These are phyloP conservation scores for Pseudorhombus dupliciocellatus DNA, from an alignment of 2,113 vertebrate species.

Conservation along the genomic window DNA sequence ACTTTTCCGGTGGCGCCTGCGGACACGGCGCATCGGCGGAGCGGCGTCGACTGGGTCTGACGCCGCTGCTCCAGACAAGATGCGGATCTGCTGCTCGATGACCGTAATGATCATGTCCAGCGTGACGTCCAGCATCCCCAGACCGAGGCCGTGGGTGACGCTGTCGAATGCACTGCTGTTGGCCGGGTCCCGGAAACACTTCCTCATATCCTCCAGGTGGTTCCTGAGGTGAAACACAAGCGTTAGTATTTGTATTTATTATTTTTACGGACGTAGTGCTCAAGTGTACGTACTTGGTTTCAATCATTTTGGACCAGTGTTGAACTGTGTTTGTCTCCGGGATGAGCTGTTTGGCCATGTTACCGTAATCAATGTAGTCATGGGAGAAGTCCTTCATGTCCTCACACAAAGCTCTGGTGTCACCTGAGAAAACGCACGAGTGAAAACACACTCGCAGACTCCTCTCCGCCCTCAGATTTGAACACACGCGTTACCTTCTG, in stretches of 20 bases:
- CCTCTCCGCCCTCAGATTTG: neutral
- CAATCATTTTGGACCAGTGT: constrained; percentile 86
- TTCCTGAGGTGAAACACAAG: constrained; percentile 63
- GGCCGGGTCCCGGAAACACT: constrained; percentile 76
- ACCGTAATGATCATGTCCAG: constrained; percentile 79
- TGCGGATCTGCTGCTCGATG: constrained; percentile 82
- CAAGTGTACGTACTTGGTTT: constrained; percentile 75
- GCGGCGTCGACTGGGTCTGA: constrained; percentile 70
- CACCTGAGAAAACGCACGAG: constrained; percentile 63
- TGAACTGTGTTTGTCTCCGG: constrained; percentile 83
- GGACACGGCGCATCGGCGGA: constrained; percentile 62
- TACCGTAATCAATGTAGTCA: constrained; percentile 81
- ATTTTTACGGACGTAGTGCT: neutral
- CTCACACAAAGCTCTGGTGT: constrained; percentile 79
- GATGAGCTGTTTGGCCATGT: constrained; percentile 83
- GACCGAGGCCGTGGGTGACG: constrained; percentile 81
- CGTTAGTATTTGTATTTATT: neutral
- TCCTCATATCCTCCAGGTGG: constrained; percentile 83
- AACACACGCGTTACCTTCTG: constrained; percentile 75
- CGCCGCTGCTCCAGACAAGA: constrained; percentile 78
- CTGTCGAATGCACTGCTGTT: constrained; percentile 78
- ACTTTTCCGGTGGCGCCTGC: constrained; percentile 77
- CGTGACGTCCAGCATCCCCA: constrained; percentile 80
- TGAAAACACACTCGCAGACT: neutral
- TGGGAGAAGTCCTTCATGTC: constrained; percentile 84